A percentile compares a stretch with the other conserved stretches of the same genome.
These are phyloP conservation scores for Trisateles emortualis DNA, from an alignment of 2,888 invertebrate species.

Conservation along the genomic window DNA sequence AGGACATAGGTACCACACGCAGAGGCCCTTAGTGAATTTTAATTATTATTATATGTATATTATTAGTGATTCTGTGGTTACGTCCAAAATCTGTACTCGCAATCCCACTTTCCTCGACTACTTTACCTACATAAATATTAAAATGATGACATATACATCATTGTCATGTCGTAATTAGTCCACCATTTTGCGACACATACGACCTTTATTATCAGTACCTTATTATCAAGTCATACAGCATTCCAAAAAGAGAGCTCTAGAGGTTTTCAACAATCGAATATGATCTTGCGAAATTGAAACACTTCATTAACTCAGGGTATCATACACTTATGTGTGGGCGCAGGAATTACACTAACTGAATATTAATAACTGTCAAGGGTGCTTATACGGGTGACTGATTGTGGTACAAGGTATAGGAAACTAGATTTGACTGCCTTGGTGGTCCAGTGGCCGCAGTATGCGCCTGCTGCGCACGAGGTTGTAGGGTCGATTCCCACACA, in stretches of 20 bases:
- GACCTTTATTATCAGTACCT: conserved; percentile 12
- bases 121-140: too few species aligned
- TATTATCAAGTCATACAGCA: conserved; percentile 13
- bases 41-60: too few species aligned
- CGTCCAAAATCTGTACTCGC: too few species aligned
- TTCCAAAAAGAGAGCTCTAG: conserved; percentile 25
- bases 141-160: too few species aligned
- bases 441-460: too few species aligned
- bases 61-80: too few species aligned
- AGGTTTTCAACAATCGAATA: conserved; percentile 29
- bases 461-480: neutral
- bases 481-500: neutral
- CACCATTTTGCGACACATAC: conserved; percentile 3
- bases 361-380: conserved; percentile 66
- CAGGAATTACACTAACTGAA: conserved; percentile 56
- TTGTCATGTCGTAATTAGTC: conserved; percentile 14
- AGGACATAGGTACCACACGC: too few species aligned
- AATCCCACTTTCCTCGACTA: too few species aligned
- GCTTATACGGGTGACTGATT: conserved; percentile 27
- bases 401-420: conserved; percentile 14
- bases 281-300: conserved; percentile 31
- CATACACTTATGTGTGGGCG: conserved; percentile 54
- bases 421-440: too few species aligned
- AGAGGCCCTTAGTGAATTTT: too few species aligned
- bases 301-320: conserved; percentile 35